Base-by-base conservation (phyloP, 2,888 invertebrate species). In the Drosophila vallismaia region DNA sequence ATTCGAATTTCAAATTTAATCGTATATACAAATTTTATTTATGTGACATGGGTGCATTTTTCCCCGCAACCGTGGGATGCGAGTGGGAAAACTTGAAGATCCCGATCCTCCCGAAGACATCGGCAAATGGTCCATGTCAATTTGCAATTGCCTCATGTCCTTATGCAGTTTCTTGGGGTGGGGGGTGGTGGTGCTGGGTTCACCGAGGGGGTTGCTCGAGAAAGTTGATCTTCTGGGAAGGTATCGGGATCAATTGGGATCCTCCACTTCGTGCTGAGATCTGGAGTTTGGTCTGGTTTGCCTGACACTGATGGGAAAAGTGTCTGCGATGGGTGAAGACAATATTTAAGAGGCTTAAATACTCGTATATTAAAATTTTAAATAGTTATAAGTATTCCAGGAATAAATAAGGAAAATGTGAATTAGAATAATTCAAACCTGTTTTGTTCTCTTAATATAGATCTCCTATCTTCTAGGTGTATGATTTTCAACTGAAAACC, bases 11-110 rank as follows among this genome's bases (percentile, higher is more conserved):
- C 84, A 76, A 83, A 88, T 83, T 83, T 78, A 84, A 84, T 88
- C 84, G 88, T 69, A 86, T 83, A 84, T 82, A 84, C 88, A 84
- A 84, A 84, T 84, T 84, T 84, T 84, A 88, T 84, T 84, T 84
- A 84, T 84, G 84, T 84, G 84, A 84, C 84, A 84, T 88, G 84
- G 84, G 84, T 84, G 88, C 82, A 79, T 74, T 69, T 53, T 58
- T 67, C 63, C 48, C 48, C 24, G 67, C 42, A 58, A 71, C 86
- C 86, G 84, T 83, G 82, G 71, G 84, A 86, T 74, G 84, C 40
- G 67, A 74, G 8, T 28, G 48, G 48, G 12, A 44, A 66, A 63
- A 55, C 46, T 55, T 64, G 19, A 64, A 46, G 70, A 86, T 75
- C 56, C 46, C 67, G 56, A 50, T 56, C 48, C n/a, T 26, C 48